Evolutionary conservation across 2,888 invertebrate genomes (phyloP).

Genomic region (Dorcus parallelipipedus): DNA sequence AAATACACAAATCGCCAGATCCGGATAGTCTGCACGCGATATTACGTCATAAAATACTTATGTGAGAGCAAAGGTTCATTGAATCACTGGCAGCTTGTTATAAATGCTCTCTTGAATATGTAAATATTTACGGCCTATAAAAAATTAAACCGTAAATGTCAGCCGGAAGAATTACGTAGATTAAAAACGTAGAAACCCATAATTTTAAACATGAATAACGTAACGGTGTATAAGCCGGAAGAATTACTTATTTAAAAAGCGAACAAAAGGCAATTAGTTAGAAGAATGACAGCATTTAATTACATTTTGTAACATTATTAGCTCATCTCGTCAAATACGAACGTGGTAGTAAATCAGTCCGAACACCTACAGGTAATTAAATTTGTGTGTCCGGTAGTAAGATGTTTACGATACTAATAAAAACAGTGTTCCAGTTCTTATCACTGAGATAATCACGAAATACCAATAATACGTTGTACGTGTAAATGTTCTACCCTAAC

Average conservation of each 20-base stretch:
- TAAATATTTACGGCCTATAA: background rate
- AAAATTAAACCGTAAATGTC: constrained; percentile 14
- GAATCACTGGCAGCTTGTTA: constrained; percentile 7
- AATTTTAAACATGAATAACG: constrained; percentile 13
- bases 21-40: constrained; percentile 19
- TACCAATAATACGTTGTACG: background rate
- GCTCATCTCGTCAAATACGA: constrained; percentile 21
- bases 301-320: constrained; percentile 20
- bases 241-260: constrained; percentile 10
- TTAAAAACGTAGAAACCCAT: constrained; percentile 11
- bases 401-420: constrained; percentile 39
- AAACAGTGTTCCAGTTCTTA: constrained; percentile 30
- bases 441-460: no score
- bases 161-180: constrained; percentile 10
- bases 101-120: no score
- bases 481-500: constrained; percentile 4
- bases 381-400: constrained; percentile 39
- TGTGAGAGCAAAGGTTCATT: constrained; percentile 14
- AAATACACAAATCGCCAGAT: background rate
- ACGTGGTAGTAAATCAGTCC: constrained; percentile 30
- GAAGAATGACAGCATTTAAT: constrained; percentile 28
- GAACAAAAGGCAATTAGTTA: constrained; percentile 28
- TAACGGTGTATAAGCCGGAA: constrained; percentile 16
- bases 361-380: constrained; percentile 34
- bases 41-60: constrained; percentile 16